Conservation (phyloP, 2,888 invertebrate genomes). For the Sinhomidia bicolor region DNA sequence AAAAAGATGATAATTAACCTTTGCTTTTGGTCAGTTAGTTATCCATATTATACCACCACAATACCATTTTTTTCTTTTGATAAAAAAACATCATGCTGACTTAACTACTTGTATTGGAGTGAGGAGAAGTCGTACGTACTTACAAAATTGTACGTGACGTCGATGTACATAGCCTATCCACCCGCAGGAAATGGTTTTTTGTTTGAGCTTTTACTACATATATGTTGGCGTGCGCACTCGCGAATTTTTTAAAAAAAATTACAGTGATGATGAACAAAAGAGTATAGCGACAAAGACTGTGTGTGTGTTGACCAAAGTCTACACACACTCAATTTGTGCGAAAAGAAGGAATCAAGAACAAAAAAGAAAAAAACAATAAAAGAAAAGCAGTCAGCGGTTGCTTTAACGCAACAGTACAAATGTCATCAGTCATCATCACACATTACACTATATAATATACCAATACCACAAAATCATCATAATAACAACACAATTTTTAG, state of each 20-base stretch:
- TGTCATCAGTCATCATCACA: constrained; percentile 36
- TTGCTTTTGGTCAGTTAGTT: constrained; percentile 10
- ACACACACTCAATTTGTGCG: background rate
- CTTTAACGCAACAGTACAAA: constrained; percentile 7
- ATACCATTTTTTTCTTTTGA: background rate
- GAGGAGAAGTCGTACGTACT: too few relatives aligned
- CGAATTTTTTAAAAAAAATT: constrained; percentile 42
- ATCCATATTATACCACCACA: background rate
- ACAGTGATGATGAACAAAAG: constrained; percentile 16
- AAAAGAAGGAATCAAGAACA: constrained; percentile 20
- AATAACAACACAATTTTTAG: constrained; percentile 21
- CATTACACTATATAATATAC: background rate
- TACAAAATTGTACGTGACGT: constrained; percentile 4
- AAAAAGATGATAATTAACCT: constrained; percentile 33
- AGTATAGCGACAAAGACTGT: too few relatives aligned
- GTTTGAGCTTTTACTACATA: background rate
- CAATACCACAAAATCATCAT: constrained; percentile 40
- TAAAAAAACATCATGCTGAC: background rate
- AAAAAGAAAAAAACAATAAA: background rate
- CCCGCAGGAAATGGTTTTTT: constrained; percentile 62
- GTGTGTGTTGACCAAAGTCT: background rate
- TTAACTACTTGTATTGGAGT: constrained; percentile 27
- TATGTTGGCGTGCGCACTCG: constrained; percentile 17
- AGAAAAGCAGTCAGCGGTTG: constrained; percentile 19
- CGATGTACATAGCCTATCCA: constrained; percentile 26